Percentiles rank a stretch among this genome's conserved stretches.
These are phyloP conservation scores for Nesogale talazaci DNA, from an alignment of 2,113 vertebrate genomes.

Conservation along the genomic window DNA sequence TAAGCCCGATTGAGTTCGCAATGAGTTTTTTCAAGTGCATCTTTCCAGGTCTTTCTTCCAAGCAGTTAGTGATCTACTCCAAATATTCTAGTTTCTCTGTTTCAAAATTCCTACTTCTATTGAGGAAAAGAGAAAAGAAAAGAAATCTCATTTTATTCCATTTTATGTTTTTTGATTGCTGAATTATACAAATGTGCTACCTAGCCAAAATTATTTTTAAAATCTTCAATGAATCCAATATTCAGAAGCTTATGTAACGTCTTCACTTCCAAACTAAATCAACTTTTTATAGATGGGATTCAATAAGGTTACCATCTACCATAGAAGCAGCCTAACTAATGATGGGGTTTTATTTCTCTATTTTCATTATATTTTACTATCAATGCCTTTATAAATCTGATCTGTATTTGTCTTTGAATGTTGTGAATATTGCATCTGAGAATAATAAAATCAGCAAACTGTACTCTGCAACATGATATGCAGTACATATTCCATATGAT, in stretches of 20 bases:
- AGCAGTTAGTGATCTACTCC: neutral
- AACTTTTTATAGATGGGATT: conserved; percentile 59
- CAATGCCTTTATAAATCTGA: neutral
- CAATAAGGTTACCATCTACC: conserved; percentile 60
- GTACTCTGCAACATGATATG: neutral
- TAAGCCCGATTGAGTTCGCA: neutral
- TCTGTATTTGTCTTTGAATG: no score
- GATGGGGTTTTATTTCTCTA: neutral
- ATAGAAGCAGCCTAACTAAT: neutral
- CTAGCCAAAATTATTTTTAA: conserved; percentile 78
- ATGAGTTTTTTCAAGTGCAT: neutral
- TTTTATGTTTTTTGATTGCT: conserved; percentile 65
- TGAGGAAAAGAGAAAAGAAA: conserved; percentile 35
- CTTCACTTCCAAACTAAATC: conserved; percentile 62
- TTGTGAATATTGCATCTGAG: neutral
- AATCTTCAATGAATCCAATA: conserved; percentile 72
- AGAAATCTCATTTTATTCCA: conserved; percentile 58
- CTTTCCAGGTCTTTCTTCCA: no score
- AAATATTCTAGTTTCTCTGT: conserved; percentile 60
- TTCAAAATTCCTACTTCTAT: conserved; percentile 34
- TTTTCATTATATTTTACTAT: neutral
- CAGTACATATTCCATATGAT: neutral
- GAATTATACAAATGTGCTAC: conserved; percentile 69
- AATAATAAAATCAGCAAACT: neutral
- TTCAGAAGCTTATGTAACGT: conserved; percentile 73